Evolutionary conservation across 2,888 invertebrate genomes (phyloP).

Genomic region (Drosophila anomalipes): DNA sequence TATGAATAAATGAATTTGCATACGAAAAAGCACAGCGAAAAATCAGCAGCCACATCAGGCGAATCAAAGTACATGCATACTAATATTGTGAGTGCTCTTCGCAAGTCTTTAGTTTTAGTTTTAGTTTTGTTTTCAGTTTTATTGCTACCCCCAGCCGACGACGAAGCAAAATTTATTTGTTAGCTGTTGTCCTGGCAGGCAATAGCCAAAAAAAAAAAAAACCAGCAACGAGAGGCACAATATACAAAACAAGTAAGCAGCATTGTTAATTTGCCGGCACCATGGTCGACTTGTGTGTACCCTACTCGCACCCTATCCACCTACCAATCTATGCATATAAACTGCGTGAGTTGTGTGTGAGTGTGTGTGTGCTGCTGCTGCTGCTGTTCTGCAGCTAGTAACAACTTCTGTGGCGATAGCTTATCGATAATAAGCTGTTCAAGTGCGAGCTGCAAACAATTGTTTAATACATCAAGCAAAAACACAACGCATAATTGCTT

Average conservation of each 20-base stretch:
- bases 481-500: background rate
- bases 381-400: background rate
- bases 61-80: constrained; percentile 29
- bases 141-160: constrained; percentile 60
- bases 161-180: constrained; percentile 39
- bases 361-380: background rate
- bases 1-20: constrained; percentile 64
- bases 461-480: background rate
- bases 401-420: background rate
- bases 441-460: background rate
- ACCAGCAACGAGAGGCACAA: constrained; percentile 33
- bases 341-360: background rate
- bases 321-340: background rate
- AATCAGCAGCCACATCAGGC: constrained; percentile 55
- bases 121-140: constrained; percentile 57
- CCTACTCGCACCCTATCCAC: constrained; percentile 33
- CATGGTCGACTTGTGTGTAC: constrained; percentile 39
- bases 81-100: constrained; percentile 30
- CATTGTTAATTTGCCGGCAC: constrained; percentile 6
- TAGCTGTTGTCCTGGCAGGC: constrained; percentile 52
- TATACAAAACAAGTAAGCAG: constrained; percentile 41
- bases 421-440: constrained; percentile 1
- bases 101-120: constrained; percentile 54
- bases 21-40: constrained; percentile 61
- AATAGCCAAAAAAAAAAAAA: constrained; percentile 32